These are phyloP conservation scores for Volucella zonaria DNA, from an alignment of 2,888 invertebrate species.

Conservation along the genomic window DNA sequence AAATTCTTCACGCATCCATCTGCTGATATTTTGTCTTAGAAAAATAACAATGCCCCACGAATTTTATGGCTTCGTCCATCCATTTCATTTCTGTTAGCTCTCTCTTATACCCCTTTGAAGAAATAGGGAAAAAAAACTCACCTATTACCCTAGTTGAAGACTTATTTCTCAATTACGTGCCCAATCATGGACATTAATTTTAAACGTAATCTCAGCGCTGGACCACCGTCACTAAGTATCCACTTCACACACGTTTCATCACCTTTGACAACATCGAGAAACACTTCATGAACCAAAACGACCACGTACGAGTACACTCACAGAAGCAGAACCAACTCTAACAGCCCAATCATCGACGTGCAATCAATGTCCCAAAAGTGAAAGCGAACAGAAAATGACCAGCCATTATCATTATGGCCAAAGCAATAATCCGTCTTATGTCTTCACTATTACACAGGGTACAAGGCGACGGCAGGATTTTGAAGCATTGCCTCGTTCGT, in stretches of 20 bases:
- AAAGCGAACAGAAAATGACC: slow-evolving; percentile 50
- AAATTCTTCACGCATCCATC: too few species aligned
- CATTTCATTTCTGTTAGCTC: too few species aligned
- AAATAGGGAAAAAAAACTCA: too few species aligned
- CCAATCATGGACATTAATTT: slow-evolving; percentile 39
- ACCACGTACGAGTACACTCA: slow-evolving; percentile 26
- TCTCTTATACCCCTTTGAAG: too few species aligned
- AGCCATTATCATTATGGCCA: slow-evolving; percentile 55
- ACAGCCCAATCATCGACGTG: slow-evolving; percentile 48
- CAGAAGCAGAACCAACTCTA: slow-evolving; percentile 14
- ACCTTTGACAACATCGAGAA: slow-evolving; percentile 21
- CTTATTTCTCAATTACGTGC: slow-evolving; percentile 34
- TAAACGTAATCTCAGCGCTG: slow-evolving; percentile 16
- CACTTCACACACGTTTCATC: slow-evolving; percentile 50
- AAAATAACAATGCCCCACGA: too few species aligned
- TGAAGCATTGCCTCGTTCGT: slow-evolving; percentile 6
- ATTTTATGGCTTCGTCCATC: too few species aligned
- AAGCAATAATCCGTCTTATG: slow-evolving; percentile 55
- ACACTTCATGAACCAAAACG: slow-evolving; percentile 45
- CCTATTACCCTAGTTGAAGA: neutral
- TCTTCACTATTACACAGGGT: slow-evolving; percentile 35
- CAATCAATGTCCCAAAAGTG: slow-evolving; percentile 52
- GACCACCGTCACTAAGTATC: slow-evolving; percentile 24
- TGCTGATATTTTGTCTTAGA: too few species aligned
- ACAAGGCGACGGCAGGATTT: too few species aligned